Evolutionary conservation across 2,797 vertebrate genomes (phyloP), one percentile per base, ranked within the genome.

Genomic region (Emys orbicularis): DNA sequence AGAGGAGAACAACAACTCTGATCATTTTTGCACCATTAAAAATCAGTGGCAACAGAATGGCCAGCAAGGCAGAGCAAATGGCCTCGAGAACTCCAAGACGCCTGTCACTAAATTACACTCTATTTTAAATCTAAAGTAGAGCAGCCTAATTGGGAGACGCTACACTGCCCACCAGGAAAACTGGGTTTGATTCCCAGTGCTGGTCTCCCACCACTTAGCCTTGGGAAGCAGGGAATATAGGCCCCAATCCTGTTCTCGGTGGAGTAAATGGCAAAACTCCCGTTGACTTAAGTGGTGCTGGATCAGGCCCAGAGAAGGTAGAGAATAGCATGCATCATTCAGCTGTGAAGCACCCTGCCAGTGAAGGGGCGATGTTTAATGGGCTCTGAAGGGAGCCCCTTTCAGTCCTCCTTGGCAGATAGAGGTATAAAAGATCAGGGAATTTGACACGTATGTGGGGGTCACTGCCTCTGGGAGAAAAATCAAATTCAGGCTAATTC

Each of bases 1-100:
- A 95, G 94, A 79, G 87, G 88, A 81, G 72, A 93, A 49, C 82
- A 93, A 94, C 95, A 83, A 95, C 97, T 97, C 96, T 97, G 95
- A 94, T 97, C 74, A 53, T 88, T 94, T 96, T 93, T 90, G 61
- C 72, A 34, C 81, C 94, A 31, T 89, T 93, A 77, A 47, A 95
- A 95, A 94, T 95, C 49, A 1, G 84, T 94, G 87, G 29, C 89
- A 4, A n/a, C 19, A 54, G 15, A 92, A 68, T 1, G 82, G 57
- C 47, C 54, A 54, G n/a, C 50, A 81, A 29, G 81, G 53, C 74
- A 61, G 15, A 83, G 31, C 21, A 77, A 57, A 53, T 86, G 81
- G 50, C 74, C 52, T 56, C 3, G 83, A 87, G 47, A 81, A 82
- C 84, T 87, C 88, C 84, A 91, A 61, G 94, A 25, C 77, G 57